phyloP scores from a whole-genome alignment of 1,140 invertebrate species.

The Lucilia cuprina region DNA sequence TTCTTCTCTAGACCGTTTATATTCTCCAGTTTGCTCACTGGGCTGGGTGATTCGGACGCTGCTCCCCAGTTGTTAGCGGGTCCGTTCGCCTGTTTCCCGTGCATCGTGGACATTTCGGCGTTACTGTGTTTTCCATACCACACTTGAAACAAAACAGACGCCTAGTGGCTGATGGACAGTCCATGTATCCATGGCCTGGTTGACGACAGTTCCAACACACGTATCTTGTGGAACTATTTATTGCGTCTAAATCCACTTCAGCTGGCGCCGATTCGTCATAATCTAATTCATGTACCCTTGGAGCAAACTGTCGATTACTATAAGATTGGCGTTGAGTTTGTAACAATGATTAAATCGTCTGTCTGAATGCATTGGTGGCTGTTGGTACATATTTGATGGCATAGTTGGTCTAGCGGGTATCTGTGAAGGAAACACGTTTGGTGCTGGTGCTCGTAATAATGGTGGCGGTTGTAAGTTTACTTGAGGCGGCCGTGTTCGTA shows the following conservation, averaged over 20 bases:
- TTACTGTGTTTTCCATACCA: not conserved
- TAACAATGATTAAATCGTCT: not conserved
- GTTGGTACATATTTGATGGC: no score
- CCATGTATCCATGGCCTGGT: not conserved
- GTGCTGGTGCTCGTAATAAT: not conserved
- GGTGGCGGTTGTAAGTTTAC: not conserved
- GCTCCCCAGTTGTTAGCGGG: not conserved
- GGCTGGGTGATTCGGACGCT: not conserved
- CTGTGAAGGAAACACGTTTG: no score
- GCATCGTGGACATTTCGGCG: not conserved
- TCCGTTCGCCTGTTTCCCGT: not conserved
- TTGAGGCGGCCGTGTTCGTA: not conserved
- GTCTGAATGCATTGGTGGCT: not conserved
- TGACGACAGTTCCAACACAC: not conserved
- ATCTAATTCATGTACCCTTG: not conserved
- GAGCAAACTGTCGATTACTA: not conserved
- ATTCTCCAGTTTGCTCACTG: not conserved
- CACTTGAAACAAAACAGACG: not conserved
- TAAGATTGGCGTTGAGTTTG: not conserved
- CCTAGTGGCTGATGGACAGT: not conserved
- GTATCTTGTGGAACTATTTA: not conserved
- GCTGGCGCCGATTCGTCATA: accelerated
- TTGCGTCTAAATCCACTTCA: not conserved
- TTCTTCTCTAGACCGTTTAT: not conserved
- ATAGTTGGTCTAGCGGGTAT: not conserved